Base-by-base conservation (phyloP, 2,888 invertebrate species). In the Diaphora mendica region DNA sequence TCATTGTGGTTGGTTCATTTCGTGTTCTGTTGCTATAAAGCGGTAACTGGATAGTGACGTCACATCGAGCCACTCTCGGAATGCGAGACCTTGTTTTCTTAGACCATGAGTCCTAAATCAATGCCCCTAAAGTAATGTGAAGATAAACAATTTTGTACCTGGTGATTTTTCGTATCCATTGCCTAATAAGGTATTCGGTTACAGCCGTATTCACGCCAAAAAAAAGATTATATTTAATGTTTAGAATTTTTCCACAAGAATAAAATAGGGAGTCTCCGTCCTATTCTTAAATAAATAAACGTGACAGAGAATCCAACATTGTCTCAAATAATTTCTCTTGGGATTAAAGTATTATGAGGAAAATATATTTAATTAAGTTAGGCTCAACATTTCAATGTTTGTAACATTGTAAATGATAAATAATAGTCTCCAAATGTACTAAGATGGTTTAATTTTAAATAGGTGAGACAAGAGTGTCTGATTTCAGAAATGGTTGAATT, bases 261-360 rank as follows among this genome's bases (percentile, higher is more conserved):
- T 26, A 62, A 26, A 1, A 62, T 30, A 26, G 30, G 13, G 15
- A 62, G 15, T 17, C 30, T 62, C 55, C 26, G 11, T 17, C n/a
- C 11, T 48, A 59, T 64, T 42, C 26, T 70, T 30, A 3, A 42
- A 62, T 30, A 64, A 35, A 59, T 68, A 35, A 55, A 15, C 15
- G 55, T 30, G 69, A 69, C n/a, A n/a, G 3, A 39, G 17, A 15
- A 17, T 59, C 23, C n/a, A 59, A n/a, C 26, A 70, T 64, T 67
- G 80, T 62, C 70, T 66, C 17, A 30, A 64, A 59, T 82, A 78
- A 81, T 82, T 81, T 82, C 81, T 78, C 78, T 17, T 17, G 83
- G 80, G 81, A 73, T 66, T 2, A 8, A 33, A 62, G 74, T 66
- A 68, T 73, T 77, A 39, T 72, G 73, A 77, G 72, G 65, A 79